phyloP scores from a whole-genome alignment of 2,888 invertebrate species.

The Epiblema foenella region DNA sequence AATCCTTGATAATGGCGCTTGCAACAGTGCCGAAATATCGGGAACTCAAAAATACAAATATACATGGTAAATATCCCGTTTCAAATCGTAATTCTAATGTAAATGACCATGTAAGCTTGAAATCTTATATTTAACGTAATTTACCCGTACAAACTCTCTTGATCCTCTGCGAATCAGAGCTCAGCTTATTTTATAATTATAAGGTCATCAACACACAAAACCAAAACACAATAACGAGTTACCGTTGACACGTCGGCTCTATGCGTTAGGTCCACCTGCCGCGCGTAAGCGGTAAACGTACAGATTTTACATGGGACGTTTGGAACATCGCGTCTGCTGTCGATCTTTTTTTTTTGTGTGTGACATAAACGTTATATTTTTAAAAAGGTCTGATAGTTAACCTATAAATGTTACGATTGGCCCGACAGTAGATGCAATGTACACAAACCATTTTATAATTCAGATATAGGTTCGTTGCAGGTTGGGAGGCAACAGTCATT shows the following conservation, averaged over 20 bases:
- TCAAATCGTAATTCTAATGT: too few relatives aligned
- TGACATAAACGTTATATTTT: not conserved
- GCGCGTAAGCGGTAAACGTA: slow-evolving; percentile 78
- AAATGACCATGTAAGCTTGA: too few relatives aligned
- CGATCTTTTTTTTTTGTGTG: slow-evolving; percentile 25
- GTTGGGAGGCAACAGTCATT: slow-evolving; percentile 35
- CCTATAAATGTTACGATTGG: not conserved
- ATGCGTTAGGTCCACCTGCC: slow-evolving; percentile 85
- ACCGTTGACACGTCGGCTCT: slow-evolving; percentile 80
- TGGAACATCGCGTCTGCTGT: slow-evolving; percentile 47
- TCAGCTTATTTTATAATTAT: not conserved
- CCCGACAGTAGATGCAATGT: slow-evolving; percentile 49
- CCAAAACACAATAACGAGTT: slow-evolving; percentile 64
- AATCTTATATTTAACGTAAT: too few relatives aligned
- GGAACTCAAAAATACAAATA: too few relatives aligned
- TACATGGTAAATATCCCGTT: too few relatives aligned
- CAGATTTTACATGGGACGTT: slow-evolving; percentile 59
- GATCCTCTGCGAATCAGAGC: not conserved
- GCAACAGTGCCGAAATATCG: too few relatives aligned
- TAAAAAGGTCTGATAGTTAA: too few relatives aligned
- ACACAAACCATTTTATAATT: slow-evolving; percentile 24
- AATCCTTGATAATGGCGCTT: too few relatives aligned
- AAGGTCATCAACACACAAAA: slow-evolving; percentile 59
- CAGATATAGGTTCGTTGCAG: slow-evolving; percentile 37
- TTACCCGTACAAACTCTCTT: not conserved